A percentile compares a stretch with the other conserved stretches of the same genome.
Evolutionary conservation across 2,888 invertebrate genomes (phyloP).

Genomic region (Pollenia angustigena): DNA sequence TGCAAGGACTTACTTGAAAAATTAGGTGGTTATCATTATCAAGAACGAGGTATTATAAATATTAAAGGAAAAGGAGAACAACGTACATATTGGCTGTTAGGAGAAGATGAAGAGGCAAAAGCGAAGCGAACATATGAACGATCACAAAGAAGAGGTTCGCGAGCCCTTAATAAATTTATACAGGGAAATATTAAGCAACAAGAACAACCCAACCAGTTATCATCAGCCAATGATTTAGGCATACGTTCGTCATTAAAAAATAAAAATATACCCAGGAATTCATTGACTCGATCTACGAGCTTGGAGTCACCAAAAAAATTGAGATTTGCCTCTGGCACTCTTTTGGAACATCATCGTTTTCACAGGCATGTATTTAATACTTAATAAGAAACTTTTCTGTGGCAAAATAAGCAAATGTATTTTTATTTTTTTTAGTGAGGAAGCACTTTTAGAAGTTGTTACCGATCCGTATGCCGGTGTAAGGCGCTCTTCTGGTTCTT

Average conservation of each 20-base stretch:
- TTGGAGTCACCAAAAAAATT: slow-evolving; percentile 93
- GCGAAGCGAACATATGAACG: slow-evolving; percentile 86
- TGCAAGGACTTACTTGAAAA: slow-evolving; percentile 89
- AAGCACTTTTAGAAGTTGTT: slow-evolving; percentile 83
- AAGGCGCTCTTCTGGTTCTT: slow-evolving; percentile 82
- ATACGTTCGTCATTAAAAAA: slow-evolving; percentile 90
- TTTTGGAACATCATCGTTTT: slow-evolving; percentile 85
- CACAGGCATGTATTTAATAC: slow-evolving; percentile 79
- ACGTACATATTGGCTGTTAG: slow-evolving; percentile 92
- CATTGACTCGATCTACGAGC: slow-evolving; percentile 89
- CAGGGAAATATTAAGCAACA: slow-evolving; percentile 82
- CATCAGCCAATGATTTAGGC: slow-evolving; percentile 78
- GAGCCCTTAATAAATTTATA: slow-evolving; percentile 83
- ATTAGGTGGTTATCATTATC: slow-evolving; percentile 89
- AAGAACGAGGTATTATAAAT: slow-evolving; percentile 90
- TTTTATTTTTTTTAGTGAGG: slow-evolving; percentile 79
- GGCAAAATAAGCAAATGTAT: not conserved
- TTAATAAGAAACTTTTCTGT: not conserved
- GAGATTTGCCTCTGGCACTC: slow-evolving; percentile 90
- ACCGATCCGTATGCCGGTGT: slow-evolving; percentile 81
- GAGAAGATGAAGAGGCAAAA: slow-evolving; percentile 88
- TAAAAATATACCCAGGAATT: slow-evolving; percentile 85
- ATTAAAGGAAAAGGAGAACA: slow-evolving; percentile 95
- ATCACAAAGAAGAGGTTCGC: slow-evolving; percentile 84
- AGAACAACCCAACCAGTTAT: slow-evolving; percentile 70